Evolutionary conservation across 2,797 vertebrate species (phyloP).

Genomic region (Chiloscyllium punctatum): DNA sequence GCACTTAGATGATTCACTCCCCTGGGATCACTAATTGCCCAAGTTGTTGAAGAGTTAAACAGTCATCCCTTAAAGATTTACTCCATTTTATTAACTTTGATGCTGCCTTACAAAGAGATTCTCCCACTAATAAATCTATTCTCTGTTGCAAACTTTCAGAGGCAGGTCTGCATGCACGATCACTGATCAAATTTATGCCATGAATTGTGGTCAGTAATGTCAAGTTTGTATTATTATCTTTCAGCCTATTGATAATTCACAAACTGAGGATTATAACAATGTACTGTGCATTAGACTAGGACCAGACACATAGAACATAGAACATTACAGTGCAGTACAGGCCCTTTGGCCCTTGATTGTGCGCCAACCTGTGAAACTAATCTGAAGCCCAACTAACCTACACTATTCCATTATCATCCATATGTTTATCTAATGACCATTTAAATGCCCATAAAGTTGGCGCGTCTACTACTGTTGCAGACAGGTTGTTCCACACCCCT

Average conservation of each 20-base stretch:
- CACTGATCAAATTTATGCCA: conserved; percentile 28
- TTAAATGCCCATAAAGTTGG: no score
- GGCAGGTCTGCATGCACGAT: not conserved
- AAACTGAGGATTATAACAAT: conserved; percentile 44
- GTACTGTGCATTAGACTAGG: not conserved
- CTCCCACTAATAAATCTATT: conserved; percentile 3
- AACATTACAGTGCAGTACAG: no score
- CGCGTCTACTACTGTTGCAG: no score
- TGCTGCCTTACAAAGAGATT: not conserved
- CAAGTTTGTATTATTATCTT: conserved; percentile 39
- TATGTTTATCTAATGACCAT: no score
- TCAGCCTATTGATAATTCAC: conserved; percentile 42
- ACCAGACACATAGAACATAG: not conserved
- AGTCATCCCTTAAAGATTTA: not conserved
- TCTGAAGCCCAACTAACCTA: no score
- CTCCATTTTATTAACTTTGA: conserved; percentile 10
- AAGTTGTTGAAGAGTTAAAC: not conserved
- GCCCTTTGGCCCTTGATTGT: no score
- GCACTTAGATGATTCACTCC: not conserved
- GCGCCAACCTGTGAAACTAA: no score
- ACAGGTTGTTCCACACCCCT: no score
- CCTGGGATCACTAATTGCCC: not conserved
- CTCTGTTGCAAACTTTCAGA: not conserved
- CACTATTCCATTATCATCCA: no score
- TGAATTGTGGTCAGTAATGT: conserved; percentile 41